phyloP scores from a whole-genome alignment of 2,888 invertebrate species.

The Cantharis rufa region DNA sequence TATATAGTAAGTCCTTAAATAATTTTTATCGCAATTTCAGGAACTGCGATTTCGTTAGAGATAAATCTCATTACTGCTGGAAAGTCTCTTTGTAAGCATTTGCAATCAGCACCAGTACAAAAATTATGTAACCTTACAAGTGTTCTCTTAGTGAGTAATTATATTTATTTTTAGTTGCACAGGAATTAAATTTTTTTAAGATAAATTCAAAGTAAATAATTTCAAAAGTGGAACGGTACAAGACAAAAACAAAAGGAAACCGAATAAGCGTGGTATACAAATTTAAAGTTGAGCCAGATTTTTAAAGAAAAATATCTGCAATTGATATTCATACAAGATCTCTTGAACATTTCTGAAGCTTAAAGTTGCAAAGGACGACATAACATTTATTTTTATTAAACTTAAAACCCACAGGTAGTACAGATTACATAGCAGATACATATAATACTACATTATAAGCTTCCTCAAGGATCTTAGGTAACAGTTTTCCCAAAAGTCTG shows the following conservation, averaged over 20 bases:
- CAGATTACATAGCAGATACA: neutral
- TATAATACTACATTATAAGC: neutral
- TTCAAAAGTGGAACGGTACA: too few relatives aligned
- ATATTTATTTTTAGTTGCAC: neutral
- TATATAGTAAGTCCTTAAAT: neutral
- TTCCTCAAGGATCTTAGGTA: neutral
- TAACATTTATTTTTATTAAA: neutral
- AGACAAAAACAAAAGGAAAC: too few relatives aligned
- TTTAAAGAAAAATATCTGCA: neutral
- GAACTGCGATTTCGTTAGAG: neutral
- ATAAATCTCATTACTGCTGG: neutral
- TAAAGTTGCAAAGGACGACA: neutral
- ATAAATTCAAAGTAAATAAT: too few relatives aligned
- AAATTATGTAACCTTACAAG: neutral
- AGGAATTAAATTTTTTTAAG: neutral
- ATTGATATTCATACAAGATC: neutral
- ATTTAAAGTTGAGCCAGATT: neutral
- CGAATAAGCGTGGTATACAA: neutral
- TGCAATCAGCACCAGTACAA: neutral
- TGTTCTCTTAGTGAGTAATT: neutral
- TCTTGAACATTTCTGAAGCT: neutral
- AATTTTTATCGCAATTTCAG: neutral
- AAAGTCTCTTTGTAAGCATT: neutral
- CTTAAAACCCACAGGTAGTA: neutral
- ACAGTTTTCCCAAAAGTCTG: neutral